Evolutionary conservation across 2,797 vertebrate species (phyloP).

Genomic region (Limosa lapponica): DNA sequence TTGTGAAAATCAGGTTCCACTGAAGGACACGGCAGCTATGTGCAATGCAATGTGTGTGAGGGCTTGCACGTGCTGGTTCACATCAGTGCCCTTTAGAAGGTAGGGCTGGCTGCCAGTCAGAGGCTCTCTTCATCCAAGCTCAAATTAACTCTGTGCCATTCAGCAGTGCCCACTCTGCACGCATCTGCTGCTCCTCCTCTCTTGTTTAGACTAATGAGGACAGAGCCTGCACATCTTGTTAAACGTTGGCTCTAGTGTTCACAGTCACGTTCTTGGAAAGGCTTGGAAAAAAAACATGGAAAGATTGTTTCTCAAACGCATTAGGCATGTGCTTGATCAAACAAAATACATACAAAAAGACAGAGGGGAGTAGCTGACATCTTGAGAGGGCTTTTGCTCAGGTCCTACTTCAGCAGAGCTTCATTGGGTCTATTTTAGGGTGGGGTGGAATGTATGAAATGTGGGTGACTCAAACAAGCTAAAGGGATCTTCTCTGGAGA

Average conservation of each 20-base stretch:
- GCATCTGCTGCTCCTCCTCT: not conserved
- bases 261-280: not conserved
- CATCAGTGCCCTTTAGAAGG: not conserved
- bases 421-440: not conserved
- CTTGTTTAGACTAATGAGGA: not conserved
- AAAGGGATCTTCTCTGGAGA: not conserved
- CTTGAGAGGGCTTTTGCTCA: not conserved
- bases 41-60: not conserved
- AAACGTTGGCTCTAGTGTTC: not conserved
- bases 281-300: not conserved
- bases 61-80: rapidly evolving
- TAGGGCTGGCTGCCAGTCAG: not conserved
- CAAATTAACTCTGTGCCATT: not conserved
- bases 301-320: not conserved
- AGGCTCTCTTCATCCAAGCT: not conserved
- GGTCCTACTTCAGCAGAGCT: not conserved
- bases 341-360: not conserved
- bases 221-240: not conserved
- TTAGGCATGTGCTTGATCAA: not conserved
- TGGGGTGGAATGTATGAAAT: rapidly evolving
- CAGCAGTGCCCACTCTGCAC: not conserved
- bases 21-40: not conserved
- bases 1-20: not conserved
- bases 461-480: not conserved
- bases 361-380: not conserved